phyloP scores from a whole-genome alignment of 2,797 vertebrate genomes.

The Lepus townsendii region DNA sequence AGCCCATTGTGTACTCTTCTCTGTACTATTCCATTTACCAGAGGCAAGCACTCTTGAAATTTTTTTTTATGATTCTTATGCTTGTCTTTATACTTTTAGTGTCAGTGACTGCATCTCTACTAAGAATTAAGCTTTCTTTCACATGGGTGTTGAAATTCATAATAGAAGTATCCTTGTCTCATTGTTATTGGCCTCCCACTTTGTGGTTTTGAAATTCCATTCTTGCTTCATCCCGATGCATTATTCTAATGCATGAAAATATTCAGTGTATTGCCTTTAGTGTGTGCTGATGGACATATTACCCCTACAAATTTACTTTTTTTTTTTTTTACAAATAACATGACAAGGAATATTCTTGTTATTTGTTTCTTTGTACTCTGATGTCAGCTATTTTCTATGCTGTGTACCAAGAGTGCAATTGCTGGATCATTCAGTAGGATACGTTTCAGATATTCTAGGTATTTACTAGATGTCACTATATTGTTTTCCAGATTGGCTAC shows the following conservation, averaged over 20 bases:
- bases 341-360: neutral
- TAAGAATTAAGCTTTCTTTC: conserved; percentile 30
- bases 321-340: neutral
- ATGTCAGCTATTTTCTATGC: neutral
- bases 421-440: neutral
- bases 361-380: neutral
- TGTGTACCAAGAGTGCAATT: neutral
- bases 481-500: neutral
- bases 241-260: neutral
- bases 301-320: neutral
- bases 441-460: neutral
- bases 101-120: neutral
- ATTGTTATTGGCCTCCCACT: neutral
- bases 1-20: neutral
- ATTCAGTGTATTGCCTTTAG: neutral
- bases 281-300: neutral
- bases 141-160: neutral
- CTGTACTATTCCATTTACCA: neutral
- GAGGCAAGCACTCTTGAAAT: neutral
- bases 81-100: neutral
- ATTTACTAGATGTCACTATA: neutral
- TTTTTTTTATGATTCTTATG: neutral
- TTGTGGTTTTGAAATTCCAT: neutral
- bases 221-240: neutral
- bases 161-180: neutral